Percentiles rank a stretch among this genome's conserved stretches.
Conservation (phyloP, 53 echinoderm and acorn worm genomes). For the Mesocentrotus franciscanus region DNA sequence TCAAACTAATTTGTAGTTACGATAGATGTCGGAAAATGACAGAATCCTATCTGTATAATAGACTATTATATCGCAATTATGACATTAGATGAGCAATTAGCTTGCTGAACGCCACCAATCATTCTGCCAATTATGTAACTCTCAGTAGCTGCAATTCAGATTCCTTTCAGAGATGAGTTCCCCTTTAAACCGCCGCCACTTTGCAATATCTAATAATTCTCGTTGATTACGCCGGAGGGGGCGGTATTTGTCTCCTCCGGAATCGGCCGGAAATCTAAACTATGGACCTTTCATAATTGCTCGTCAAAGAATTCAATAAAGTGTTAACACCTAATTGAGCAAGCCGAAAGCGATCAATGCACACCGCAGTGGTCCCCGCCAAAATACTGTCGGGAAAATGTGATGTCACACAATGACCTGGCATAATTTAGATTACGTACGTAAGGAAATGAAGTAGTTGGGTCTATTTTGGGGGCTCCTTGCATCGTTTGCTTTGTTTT, state of each 20-base stretch:
- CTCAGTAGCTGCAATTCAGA: too few relatives aligned
- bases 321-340: slow-evolving; percentile 59
- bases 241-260: slow-evolving; percentile 13
- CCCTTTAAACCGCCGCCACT: background rate
- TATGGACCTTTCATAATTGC: slow-evolving; percentile 52
- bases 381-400: slow-evolving; percentile 16
- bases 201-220: background rate
- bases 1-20: background rate
- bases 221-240: background rate
- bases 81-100: background rate
- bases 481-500: background rate
- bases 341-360: slow-evolving; percentile 22
- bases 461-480: background rate
- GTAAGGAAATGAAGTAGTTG: background rate
- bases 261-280: slow-evolving; percentile 44
- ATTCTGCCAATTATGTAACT: too few relatives aligned
- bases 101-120: too few relatives aligned
- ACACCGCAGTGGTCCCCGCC: slow-evolving; percentile 3
- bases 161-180: background rate
- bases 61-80: background rate
- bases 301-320: slow-evolving; percentile 44
- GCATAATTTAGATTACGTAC: background rate
- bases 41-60: background rate
- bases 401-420: background rate
- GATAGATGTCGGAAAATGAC: background rate